Conservation (phyloP, 2,797 vertebrate genomes). For the Xiphophorus birchmanni region DNA sequence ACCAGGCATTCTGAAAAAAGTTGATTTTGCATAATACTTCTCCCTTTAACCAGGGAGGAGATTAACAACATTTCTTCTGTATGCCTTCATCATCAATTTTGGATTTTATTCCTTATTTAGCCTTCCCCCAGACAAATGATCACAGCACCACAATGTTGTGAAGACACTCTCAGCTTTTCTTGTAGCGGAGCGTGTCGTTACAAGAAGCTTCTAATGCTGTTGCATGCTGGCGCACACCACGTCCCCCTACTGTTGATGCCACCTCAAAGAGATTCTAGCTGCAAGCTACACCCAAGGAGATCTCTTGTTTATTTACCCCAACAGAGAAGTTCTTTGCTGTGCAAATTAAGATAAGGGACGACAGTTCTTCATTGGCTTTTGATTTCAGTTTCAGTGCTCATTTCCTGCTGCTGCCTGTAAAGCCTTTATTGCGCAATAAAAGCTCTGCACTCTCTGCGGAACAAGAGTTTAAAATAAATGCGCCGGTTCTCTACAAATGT, state of each 20-base stretch:
- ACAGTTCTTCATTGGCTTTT: constrained; percentile 25
- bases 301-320: constrained; percentile 33
- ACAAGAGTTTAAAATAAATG: neutral
- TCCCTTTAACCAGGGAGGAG: neutral
- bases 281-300: constrained; percentile 3
- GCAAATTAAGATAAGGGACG: constrained; percentile 34
- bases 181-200: neutral
- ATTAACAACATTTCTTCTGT: neutral
- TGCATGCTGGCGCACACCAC: constrained; percentile 3
- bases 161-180: neutral
- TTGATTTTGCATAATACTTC: too few relatives aligned
- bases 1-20: too few relatives aligned
- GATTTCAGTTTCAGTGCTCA: constrained; percentile 37
- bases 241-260: neutral
- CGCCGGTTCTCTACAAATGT: neutral
- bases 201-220: neutral
- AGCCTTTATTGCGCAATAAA: neutral
- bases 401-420: constrained; percentile 28
- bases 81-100: neutral
- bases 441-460: neutral
- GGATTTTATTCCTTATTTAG: neutral
- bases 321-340: constrained; percentile 29
- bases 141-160: neutral
- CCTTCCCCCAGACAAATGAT: neutral
- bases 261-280: constrained; percentile 13